phyloP scores from a whole-genome alignment of 1,140 invertebrate species.

The Philotrypesis tridentata region DNA sequence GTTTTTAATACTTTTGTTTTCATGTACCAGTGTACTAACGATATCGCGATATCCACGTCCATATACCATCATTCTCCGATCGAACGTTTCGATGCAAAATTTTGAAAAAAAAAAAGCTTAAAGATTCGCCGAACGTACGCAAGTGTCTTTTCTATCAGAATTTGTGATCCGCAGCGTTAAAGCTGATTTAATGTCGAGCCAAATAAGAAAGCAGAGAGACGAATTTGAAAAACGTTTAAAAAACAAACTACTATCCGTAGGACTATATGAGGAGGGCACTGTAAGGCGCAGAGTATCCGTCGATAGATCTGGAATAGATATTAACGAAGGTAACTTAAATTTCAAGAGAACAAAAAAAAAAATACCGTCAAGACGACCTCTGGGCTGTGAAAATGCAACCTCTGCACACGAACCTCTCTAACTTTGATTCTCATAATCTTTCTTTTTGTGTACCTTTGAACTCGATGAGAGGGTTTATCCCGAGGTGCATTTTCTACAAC shows the following conservation, averaged over 20 bases:
- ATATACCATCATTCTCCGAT: not conserved
- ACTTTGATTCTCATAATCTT: not conserved
- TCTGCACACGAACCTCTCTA: not conserved
- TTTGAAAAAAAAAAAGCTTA: not conserved
- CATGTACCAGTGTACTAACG: not conserved
- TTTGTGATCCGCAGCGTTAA: slow-evolving; percentile 25
- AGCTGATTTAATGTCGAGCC: slow-evolving; percentile 34
- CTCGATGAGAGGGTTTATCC: not conserved
- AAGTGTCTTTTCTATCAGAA: slow-evolving; percentile 45
- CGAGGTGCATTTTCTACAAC: slow-evolving; percentile 16
- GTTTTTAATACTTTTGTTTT: too few species aligned
- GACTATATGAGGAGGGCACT: slow-evolving; percentile 67
- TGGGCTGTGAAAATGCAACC: slow-evolving; percentile 17
- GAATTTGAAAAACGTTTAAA: slow-evolving; percentile 49
- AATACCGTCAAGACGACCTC: slow-evolving; percentile 8
- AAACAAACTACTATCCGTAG: slow-evolving; percentile 66
- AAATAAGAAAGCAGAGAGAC: slow-evolving; percentile 8
- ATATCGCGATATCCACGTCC: not conserved
- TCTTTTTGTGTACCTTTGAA: not conserved
- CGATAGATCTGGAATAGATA: slow-evolving; percentile 69
- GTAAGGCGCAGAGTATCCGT: slow-evolving; percentile 68
- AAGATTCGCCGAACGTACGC: slow-evolving; percentile 30
- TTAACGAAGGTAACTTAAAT: slow-evolving; percentile 64
- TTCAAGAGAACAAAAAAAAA: slow-evolving; percentile 20
- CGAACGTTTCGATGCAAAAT: too few species aligned